These are phyloP conservation scores for Pogonomyrmex barbatus DNA, from an alignment of 1,140 invertebrate genomes.

Conservation along the genomic window DNA sequence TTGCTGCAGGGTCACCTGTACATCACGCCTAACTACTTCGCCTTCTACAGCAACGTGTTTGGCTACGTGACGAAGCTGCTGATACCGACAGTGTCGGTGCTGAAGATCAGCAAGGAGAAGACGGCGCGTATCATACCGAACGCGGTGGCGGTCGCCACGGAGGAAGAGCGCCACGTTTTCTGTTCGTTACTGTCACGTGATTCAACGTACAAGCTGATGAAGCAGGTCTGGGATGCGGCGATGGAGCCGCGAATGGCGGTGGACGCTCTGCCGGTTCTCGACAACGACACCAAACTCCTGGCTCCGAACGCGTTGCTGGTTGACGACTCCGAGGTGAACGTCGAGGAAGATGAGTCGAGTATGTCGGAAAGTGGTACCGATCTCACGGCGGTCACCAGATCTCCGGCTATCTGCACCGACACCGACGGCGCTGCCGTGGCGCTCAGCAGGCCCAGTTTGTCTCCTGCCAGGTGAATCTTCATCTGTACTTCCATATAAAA, in stretches of 20 bases:
- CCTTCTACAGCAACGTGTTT: constrained; percentile 98
- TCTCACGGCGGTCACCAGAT: constrained; percentile 73
- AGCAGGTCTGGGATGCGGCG: constrained; percentile 90
- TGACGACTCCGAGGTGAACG: constrained; percentile 79
- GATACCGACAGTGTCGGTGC: constrained; percentile 93
- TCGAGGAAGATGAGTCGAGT: constrained; percentile 85
- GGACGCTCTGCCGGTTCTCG: constrained; percentile 62
- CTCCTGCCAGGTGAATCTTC: constrained; percentile 73
- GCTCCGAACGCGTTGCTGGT: constrained; percentile 77
- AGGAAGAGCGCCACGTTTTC: constrained; percentile 95
- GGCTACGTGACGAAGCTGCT: constrained; percentile 96
- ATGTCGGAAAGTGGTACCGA: constrained; percentile 86
- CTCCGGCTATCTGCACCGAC: constrained; percentile 77
- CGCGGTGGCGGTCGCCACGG: constrained; percentile 94
- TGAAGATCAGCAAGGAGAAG: constrained; percentile 95
- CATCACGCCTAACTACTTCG: constrained; percentile 97
- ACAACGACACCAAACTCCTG: constrained; percentile 77
- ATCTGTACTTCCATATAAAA: not conserved
- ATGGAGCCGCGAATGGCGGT: constrained; percentile 75
- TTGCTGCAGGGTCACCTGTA: constrained; percentile 97
- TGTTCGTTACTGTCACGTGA: constrained; percentile 95
- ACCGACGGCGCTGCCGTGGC: constrained; percentile 72
- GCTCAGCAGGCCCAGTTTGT: constrained; percentile 77
- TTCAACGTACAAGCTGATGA: constrained; percentile 94
- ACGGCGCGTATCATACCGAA: constrained; percentile 96